phyloP scores from a whole-genome alignment of 2,888 invertebrate genomes.

The Cryptophagus acutangulus region DNA sequence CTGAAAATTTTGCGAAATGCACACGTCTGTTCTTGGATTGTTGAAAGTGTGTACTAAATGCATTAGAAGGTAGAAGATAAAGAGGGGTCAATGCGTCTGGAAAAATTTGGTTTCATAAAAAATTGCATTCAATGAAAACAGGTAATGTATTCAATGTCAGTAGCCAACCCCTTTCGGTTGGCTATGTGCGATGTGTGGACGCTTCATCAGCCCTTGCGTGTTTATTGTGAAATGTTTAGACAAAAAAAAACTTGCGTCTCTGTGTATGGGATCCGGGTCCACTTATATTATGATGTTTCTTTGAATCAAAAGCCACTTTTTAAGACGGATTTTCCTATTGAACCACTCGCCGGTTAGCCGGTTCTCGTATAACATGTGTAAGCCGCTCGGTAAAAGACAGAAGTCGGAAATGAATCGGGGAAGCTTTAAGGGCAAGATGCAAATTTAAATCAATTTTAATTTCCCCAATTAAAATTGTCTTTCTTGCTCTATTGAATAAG shows the following conservation, averaged over 20 bases:
- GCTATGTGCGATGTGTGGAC: no score
- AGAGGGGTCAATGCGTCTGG: slow-evolving; percentile 43
- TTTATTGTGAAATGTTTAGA: slow-evolving; percentile 14
- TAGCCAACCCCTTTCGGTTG: slow-evolving; percentile 31
- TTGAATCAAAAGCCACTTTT: no score
- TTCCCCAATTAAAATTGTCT: no score
- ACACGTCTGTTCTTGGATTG: slow-evolving; percentile 32
- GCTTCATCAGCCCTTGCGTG: slow-evolving; percentile 14
- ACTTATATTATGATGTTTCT: slow-evolving; percentile 5
- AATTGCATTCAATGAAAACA: slow-evolving; percentile 39
- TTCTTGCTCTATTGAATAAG: no score
- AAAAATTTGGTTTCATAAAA: slow-evolving; percentile 40
- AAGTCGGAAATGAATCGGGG: no score
- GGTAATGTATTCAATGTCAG: slow-evolving; percentile 29
- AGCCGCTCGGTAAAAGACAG: no score
- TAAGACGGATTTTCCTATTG: no score
- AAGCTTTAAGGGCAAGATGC: no score
- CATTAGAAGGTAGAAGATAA: slow-evolving; percentile 16
- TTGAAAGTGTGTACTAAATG: slow-evolving; percentile 32
- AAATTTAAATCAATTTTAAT: no score
- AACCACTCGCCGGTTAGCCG: no score
- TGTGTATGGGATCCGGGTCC: neutral
- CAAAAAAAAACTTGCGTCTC: slow-evolving; percentile 21
- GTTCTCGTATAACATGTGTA: no score
- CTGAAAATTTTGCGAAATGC: slow-evolving; percentile 23